phyloP scores from a whole-genome alignment of 2,113 vertebrate species.

The Myiopsitta monachus region DNA sequence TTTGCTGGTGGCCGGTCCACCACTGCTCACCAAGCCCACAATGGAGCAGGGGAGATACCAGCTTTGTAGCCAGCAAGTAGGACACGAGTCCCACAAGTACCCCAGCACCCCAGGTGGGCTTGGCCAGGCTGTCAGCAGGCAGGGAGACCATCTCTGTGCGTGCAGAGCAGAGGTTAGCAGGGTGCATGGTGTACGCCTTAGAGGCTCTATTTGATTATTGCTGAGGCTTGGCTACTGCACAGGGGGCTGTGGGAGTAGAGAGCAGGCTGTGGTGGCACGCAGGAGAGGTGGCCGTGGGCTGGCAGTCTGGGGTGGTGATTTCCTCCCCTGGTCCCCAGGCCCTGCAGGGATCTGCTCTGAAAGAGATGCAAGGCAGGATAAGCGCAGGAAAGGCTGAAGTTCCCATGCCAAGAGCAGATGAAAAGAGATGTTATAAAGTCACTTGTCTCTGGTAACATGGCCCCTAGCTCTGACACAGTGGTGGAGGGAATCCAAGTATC shows the following conservation, averaged over 20 bases:
- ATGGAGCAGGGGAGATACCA: background rate
- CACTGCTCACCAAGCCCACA: background rate
- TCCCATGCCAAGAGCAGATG: constrained; percentile 22
- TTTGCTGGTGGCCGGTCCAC: background rate
- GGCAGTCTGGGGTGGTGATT: background rate
- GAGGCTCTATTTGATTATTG: background rate
- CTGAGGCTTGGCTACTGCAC: background rate
- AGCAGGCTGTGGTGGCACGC: background rate
- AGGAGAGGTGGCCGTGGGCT: background rate
- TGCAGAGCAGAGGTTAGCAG: background rate
- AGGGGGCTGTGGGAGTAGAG: background rate
- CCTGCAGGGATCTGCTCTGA: background rate
- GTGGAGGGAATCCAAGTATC: constrained; percentile 54
- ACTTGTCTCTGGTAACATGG: constrained; percentile 21
- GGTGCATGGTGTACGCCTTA: rapidly evolving
- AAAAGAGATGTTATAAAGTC: constrained; percentile 25
- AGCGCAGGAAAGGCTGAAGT: background rate
- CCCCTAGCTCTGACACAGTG: background rate
- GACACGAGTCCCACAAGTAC: rapidly evolving
- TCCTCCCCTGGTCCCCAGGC: background rate
- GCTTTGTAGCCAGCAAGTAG: background rate
- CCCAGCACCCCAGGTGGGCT: background rate
- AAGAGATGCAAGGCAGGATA: background rate
- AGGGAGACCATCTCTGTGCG: background rate
- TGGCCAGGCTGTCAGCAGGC: background rate